Evolutionary conservation across 2,113 vertebrate genomes (phyloP), one percentile per base, ranked within the genome.

Genomic region (Eupsittula cactorum): DNA sequence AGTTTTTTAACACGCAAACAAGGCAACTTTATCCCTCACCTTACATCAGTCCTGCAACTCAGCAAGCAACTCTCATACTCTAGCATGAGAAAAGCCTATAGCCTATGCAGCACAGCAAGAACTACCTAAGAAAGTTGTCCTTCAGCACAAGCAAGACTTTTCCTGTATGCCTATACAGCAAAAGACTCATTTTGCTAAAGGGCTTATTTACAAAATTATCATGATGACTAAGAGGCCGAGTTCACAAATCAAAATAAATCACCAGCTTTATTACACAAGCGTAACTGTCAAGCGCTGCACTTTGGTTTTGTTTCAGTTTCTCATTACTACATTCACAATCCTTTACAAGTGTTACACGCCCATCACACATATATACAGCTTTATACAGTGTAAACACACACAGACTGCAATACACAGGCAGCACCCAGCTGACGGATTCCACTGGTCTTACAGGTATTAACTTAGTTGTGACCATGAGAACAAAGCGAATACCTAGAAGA

Each of bases 181-280:
- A 33, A 78, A 73, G 52, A 16, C 33, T 76, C 78, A 25, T n/a
- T 94, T 57, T 4, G 19, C 47, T 92, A 9, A 80, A 90, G 39
- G 77, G 28, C n/a, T 89, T 93, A 69, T 82, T 93, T 95, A 65
- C 52, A 57, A 91, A 89, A 77, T 39, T 0, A 82, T 59, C 67
- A 57, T 76, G 75, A 96, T 57, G 80, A 92, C 74, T 73, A 87
- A 75, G 80, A 94, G 80, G 65, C 21, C 82, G 15, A 96, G 91
- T 87, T 91, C 92, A 94, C 59, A 93, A 93, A 94, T 74, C 67
- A 79, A 89, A 94, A 79, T 60, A 90, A 87, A 89, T 92, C 86
- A 81, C 57, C 70, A 74, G 81, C 49, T 85, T 93, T 77, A 92
- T 82, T 82, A 69, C 77, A 82, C n/a, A 57, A 71, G 64, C 41